phyloP scores from a whole-genome alignment of 2,888 invertebrate genomes.

The Fragum sueziense region DNA sequence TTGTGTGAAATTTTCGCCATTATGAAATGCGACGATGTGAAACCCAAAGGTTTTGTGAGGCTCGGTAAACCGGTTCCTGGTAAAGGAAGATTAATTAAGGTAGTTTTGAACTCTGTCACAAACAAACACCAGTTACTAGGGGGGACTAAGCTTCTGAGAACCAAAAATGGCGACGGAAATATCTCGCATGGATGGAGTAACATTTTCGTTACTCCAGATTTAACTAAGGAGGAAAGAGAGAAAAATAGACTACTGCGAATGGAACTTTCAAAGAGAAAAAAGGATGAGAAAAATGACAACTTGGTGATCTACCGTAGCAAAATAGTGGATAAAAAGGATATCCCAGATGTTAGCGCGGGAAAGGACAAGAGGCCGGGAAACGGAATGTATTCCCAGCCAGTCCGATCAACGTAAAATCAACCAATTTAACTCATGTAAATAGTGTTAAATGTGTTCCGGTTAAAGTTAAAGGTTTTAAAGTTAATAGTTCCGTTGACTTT shows the following conservation, averaged over 20 bases:
- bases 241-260: neutral
- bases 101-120: neutral
- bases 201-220: slow-evolving; percentile 17
- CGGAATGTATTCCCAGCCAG: too few relatives aligned
- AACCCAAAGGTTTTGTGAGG: neutral
- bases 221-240: slow-evolving; percentile 15
- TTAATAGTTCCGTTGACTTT: too few relatives aligned
- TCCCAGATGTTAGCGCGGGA: too few relatives aligned
- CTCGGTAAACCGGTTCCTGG: neutral
- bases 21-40: slow-evolving; percentile 5
- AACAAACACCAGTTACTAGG: slow-evolving; percentile 1
- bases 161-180: neutral
- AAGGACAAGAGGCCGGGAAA: too few relatives aligned
- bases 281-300: neutral
- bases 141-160: neutral
- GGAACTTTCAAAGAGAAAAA: neutral
- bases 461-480: too few relatives aligned
- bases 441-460: too few relatives aligned
- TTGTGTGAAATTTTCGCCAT: neutral
- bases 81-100: slow-evolving; percentile 8
- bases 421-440: too few relatives aligned
- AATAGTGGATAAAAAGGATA: too few relatives aligned
- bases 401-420: too few relatives aligned
- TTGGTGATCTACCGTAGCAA: neutral
- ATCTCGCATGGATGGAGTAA: neutral